A percentile compares a stretch with the other conserved stretches of the same genome.
These are phyloP conservation scores for Trichonephila clavipes DNA, from an alignment of 1,140 invertebrate species.

Conservation along the genomic window DNA sequence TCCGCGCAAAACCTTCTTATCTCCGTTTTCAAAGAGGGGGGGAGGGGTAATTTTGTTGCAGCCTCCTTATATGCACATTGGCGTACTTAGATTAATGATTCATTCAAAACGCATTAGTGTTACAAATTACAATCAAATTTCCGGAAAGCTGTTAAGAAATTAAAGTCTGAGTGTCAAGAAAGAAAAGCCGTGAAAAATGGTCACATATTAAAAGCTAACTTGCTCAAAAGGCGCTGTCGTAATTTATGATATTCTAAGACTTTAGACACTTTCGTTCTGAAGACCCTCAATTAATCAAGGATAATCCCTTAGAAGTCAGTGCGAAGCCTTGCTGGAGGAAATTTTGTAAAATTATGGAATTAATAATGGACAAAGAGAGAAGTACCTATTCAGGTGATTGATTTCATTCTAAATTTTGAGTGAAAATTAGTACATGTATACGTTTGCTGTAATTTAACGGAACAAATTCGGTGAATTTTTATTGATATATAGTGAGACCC, in stretches of 20 bases:
- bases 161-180: slow-evolving; percentile 65
- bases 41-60: neutral
- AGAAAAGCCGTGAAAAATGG: slow-evolving; percentile 64
- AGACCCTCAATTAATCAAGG: slow-evolving; percentile 52
- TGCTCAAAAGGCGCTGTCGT: slow-evolving; percentile 47
- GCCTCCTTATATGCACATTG: neutral
- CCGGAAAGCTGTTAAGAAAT: slow-evolving; percentile 70
- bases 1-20: slow-evolving; percentile 33
- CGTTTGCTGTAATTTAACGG: too few species aligned
- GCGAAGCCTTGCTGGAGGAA: neutral
- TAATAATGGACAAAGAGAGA: slow-evolving; percentile 7
- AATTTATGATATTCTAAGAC: slow-evolving; percentile 71
- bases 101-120: slow-evolving; percentile 71
- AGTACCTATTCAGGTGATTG: neutral
- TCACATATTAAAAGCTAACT: slow-evolving; percentile 49
- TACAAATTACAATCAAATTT: slow-evolving; percentile 71
- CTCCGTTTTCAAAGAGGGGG: slow-evolving; percentile 5
- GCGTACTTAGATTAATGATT: slow-evolving; percentile 65
- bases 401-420: too few species aligned
- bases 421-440: too few species aligned
- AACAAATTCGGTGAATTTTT: too few species aligned
- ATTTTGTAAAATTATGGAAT: slow-evolving; percentile 40
- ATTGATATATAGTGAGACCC: too few species aligned
- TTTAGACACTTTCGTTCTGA: neutral
- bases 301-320: slow-evolving; percentile 64